Base-by-base conservation (phyloP, 2,888 invertebrate genomes). In the Galerucella nymphaeae region DNA sequence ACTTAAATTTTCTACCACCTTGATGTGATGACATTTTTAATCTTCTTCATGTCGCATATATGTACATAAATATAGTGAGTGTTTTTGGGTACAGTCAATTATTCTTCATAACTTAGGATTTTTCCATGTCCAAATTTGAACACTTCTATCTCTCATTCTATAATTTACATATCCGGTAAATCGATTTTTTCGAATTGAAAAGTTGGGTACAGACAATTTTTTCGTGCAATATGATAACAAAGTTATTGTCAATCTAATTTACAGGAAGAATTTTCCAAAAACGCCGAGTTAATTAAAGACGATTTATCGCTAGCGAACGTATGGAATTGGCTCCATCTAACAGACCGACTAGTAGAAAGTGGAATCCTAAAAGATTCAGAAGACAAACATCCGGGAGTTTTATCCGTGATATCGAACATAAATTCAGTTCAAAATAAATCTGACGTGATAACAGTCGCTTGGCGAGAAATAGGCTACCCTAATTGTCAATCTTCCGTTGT, bases 291-390 rank as follows among this genome's bases (percentile, higher is more conserved):
- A 70, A 92, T 94, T 0, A 91, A 94, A 62, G 93, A 94, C 81
- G 94, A 94, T 82, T 91, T 92, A 50, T 89, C 91, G 38, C 86
- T 97, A 50, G 91, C 92, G 79, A 93, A 92, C 74, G 89, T 97
- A 16, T 98, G 97, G 97, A 90, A 92, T 75, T 96, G 95, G 92
- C 85, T 96, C 72, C 91, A 92, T 75, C 88, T 92, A 73, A 91
- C 94, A 88, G 89, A 91, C 79, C 90, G 91, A 76, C 86, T 93
- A 75, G 91, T 93, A 48, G 91, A 93, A 82, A 92, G 93, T 76
- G 91, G 91, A 85, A 83, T 87, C 68, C 76, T 92, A 81, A 86
- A 89, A 71, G 89, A 88, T 80, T 85, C 87, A 8, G 88, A 88
- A 74, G 89, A 89, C 82, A 90, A 89, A 85, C 91, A 92, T 87